These are phyloP conservation scores for Acanthurus tractus DNA, from an alignment of 2,797 vertebrate genomes.

Conservation along the genomic window DNA sequence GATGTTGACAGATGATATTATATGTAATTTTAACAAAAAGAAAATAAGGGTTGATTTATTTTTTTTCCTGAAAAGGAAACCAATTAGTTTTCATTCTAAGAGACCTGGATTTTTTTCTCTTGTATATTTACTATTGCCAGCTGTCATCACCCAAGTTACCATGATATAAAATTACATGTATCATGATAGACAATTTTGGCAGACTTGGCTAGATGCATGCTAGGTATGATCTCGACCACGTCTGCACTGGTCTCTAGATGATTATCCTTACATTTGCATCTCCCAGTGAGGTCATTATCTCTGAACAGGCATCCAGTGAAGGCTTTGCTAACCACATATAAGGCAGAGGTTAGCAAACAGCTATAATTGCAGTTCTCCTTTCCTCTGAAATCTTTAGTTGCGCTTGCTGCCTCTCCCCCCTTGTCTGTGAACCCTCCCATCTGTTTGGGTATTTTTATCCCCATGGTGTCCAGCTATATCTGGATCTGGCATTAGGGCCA, in stretches of 20 bases:
- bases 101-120: too few species aligned
- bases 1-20: too few species aligned
- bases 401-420: constrained; percentile 57
- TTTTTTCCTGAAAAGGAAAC: too few species aligned
- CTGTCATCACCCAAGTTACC: too few species aligned
- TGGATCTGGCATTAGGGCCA: constrained; percentile 75
- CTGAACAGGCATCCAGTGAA: constrained; percentile 67
- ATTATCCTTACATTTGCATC: constrained; percentile 73
- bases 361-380: constrained; percentile 79
- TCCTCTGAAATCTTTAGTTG: constrained; percentile 71
- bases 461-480: constrained; percentile 81
- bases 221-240: constrained; percentile 49
- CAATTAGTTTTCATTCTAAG: too few species aligned
- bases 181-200: too few species aligned
- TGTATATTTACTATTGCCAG: too few species aligned
- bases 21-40: too few species aligned
- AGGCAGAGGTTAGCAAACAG: constrained; percentile 77
- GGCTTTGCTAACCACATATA: constrained; percentile 71
- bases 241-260: constrained; percentile 58
- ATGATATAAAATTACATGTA: too few species aligned
- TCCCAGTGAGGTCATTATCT: constrained; percentile 76
- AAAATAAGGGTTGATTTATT: too few species aligned
- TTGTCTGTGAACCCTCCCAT: constrained; percentile 77
- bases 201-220: not conserved
- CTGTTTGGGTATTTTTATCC: constrained; percentile 84